Conservation (phyloP, 2,113 vertebrate species). For the Colossoma macropomum region DNA sequence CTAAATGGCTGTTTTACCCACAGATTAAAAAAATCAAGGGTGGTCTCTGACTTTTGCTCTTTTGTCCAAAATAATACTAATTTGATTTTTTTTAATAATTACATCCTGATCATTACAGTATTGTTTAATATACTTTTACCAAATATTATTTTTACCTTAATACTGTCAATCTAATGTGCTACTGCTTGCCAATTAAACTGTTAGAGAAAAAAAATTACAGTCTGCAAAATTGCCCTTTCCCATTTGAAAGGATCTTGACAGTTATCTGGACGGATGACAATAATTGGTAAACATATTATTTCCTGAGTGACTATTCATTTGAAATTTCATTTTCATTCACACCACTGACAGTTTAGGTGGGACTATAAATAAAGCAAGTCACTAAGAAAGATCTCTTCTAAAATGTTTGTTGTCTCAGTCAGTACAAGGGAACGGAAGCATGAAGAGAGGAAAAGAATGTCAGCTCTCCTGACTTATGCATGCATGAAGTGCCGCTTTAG, state of each 20-base stretch:
- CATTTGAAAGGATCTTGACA: background rate
- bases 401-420: slow-evolving; percentile 35
- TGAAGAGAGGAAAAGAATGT: slow-evolving; percentile 46
- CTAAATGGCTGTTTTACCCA: too few relatives aligned
- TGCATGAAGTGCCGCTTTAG: slow-evolving; percentile 76
- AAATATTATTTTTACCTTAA: background rate
- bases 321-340: slow-evolving; percentile 15
- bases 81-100: background rate
- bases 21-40: too few relatives aligned
- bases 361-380: background rate
- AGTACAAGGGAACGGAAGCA: slow-evolving; percentile 48
- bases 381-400: background rate
- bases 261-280: slow-evolving; percentile 19
- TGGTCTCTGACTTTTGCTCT: too few relatives aligned
- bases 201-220: background rate
- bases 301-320: slow-evolving; percentile 3
- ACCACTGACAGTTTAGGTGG: background rate
- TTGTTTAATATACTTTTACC: background rate
- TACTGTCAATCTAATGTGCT: background rate
- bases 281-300: slow-evolving; percentile 11
- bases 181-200: background rate
- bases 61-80: background rate
- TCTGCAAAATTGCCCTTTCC: background rate
- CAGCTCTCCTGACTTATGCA: slow-evolving; percentile 54
- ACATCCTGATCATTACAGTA: background rate